Evolutionary conservation across 1,140 invertebrate species (phyloP).

Genomic region (Episyrphus balteatus): DNA sequence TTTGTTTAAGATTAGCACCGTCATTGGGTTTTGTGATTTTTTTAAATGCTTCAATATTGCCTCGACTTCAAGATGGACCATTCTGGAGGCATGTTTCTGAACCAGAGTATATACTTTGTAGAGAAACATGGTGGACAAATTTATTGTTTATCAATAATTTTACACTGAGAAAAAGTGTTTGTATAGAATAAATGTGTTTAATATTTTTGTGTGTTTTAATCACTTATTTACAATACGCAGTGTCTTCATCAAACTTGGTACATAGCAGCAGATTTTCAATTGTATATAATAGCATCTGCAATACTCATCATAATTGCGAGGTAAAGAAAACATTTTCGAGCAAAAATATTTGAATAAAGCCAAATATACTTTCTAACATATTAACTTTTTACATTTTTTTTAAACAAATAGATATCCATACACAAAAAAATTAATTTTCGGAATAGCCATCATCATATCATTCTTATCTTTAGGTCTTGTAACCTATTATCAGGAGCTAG

Average conservation of each 20-base stretch:
- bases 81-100: conserved; percentile 39
- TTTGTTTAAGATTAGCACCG: conserved; percentile 38
- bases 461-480: conserved; percentile 36
- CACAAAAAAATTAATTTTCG: conserved; percentile 19
- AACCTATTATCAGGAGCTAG: conserved; percentile 35
- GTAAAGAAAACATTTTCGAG: conserved; percentile 12
- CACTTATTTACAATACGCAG: conserved; percentile 28
- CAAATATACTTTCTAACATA: conserved; percentile 8
- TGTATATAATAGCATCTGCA: conserved; percentile 49
- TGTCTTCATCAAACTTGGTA: conserved; percentile 66
- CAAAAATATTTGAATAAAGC: not conserved
- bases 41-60: conserved; percentile 38
- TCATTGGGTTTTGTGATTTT: conserved; percentile 39
- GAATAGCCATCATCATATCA: conserved; percentile 20
- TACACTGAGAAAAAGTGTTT: conserved; percentile 28
- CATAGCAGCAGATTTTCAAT: conserved; percentile 58
- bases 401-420: conserved; percentile 21
- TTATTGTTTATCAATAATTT: conserved; percentile 54
- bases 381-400: too few relatives aligned
- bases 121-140: conserved; percentile 54
- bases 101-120: conserved; percentile 41
- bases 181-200: conserved; percentile 2
- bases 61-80: conserved; percentile 37
- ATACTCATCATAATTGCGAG: conserved; percentile 41
- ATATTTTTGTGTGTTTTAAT: conserved; percentile 21